Evolutionary conservation across 1,140 invertebrate species (phyloP).

Genomic region (Charaxes varanes): DNA sequence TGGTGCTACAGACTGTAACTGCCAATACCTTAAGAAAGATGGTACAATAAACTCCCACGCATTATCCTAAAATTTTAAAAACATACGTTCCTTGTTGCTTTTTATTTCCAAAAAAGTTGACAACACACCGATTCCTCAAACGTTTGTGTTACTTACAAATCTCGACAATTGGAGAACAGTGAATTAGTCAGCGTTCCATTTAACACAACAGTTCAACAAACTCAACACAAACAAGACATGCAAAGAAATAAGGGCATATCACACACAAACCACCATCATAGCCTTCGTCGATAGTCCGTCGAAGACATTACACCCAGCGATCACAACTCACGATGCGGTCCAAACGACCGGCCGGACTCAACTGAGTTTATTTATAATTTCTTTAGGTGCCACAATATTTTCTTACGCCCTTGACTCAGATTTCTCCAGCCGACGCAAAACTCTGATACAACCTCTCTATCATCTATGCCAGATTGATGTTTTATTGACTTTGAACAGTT

Average conservation of each 20-base stretch:
- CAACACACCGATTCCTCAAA: no score
- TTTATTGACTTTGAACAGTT: conserved; percentile 8
- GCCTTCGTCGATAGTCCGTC: conserved; percentile 13
- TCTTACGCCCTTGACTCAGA: conserved; percentile 33
- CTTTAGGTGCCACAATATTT: conserved; percentile 47
- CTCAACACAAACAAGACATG: no score
- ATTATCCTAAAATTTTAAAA: no score
- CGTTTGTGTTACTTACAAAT: no score
- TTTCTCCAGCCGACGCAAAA: conserved; percentile 19
- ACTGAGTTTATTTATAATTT: conserved; percentile 67
- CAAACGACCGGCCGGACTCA: conserved; percentile 24
- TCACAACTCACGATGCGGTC: conserved; percentile 10
- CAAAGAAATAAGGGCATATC: conserved; percentile 12
- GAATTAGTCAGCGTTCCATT: no score
- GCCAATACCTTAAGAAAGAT: no score
- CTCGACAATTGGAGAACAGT: no score
- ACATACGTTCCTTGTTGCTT: no score
- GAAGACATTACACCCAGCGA: conserved; percentile 7
- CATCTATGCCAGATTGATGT: conserved; percentile 7
- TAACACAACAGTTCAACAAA: no score
- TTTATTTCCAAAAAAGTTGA: no score
- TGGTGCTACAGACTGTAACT: no score
- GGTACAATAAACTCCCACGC: no score
- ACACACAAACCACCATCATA: conserved; percentile 32
- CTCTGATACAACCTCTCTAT: conserved; percentile 11